Conservation (phyloP, 35 echinoderm and acorn worm species). For the Lytechinus pictus region DNA sequence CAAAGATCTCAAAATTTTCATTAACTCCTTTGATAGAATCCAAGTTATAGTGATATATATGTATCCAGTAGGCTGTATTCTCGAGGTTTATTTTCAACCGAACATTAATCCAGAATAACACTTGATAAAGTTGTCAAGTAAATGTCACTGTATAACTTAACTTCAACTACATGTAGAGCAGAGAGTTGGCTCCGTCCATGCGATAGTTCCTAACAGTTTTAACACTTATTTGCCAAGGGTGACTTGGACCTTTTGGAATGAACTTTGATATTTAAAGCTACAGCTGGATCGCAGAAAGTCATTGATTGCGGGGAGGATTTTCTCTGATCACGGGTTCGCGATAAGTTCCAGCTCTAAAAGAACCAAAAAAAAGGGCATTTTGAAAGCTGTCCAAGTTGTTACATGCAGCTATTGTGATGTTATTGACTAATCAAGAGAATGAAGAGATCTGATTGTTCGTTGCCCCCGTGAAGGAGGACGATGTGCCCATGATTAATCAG, state of each 20-base stretch:
- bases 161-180: neutral
- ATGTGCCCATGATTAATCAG: neutral
- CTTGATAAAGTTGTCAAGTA: neutral
- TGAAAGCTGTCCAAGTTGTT: neutral
- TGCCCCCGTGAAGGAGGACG: neutral
- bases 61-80: neutral
- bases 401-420: neutral
- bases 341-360: neutral
- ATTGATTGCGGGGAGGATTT: neutral
- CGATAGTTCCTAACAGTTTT: neutral
- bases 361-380: neutral
- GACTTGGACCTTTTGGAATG: neutral
- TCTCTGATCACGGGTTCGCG: neutral
- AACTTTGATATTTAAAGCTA: neutral
- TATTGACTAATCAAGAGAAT: neutral
- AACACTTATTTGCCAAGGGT: neutral
- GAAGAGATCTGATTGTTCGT: neutral
- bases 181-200: neutral
- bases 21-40: neutral
- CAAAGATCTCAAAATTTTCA: neutral
- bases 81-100: no score
- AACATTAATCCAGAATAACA: neutral
- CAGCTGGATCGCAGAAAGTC: neutral
- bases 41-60: neutral
- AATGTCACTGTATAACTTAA: neutral